phyloP scores from a whole-genome alignment of 2,113 vertebrate genomes.

The Melanerpes formicivorus region DNA sequence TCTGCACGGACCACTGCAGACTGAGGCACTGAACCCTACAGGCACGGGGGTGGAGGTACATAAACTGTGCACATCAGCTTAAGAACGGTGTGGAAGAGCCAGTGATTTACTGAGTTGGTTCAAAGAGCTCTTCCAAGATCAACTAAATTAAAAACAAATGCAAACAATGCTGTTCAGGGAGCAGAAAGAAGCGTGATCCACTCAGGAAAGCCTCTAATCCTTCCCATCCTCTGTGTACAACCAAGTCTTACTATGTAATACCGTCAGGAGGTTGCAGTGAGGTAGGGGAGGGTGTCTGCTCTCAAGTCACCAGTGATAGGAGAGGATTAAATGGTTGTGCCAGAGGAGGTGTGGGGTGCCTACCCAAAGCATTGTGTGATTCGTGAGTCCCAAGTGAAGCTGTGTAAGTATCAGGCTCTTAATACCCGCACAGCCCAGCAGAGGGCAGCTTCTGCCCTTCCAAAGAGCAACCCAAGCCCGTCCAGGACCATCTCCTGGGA shows the following conservation, averaged over 20 bases:
- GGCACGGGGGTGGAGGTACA: rapidly evolving
- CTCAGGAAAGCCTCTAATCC: not conserved
- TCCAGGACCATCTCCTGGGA: rapidly evolving
- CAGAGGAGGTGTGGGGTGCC: no score
- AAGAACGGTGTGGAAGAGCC: not conserved
- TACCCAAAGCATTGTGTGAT: not conserved
- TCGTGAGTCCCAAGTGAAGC: rapidly evolving
- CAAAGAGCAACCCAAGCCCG: not conserved
- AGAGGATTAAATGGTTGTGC: no score
- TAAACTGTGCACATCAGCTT: not conserved
- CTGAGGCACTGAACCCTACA: rapidly evolving
- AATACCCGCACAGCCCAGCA: conserved; percentile 52
- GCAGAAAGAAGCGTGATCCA: rapidly evolving
- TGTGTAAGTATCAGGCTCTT: not conserved
- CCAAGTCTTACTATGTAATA: rapidly evolving
- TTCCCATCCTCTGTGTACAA: not conserved
- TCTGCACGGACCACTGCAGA: not conserved
- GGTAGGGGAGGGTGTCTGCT: no score
- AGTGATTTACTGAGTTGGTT: not conserved
- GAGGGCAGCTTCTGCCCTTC: conserved; percentile 70
- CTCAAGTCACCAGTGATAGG: no score
- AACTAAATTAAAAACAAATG: not conserved
- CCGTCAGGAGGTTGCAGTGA: no score
- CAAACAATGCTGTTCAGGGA: not conserved
- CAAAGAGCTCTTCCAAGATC: not conserved